These are phyloP conservation scores for Sylvietta virens DNA, from an alignment of 2,113 vertebrate genomes.

Conservation along the genomic window DNA sequence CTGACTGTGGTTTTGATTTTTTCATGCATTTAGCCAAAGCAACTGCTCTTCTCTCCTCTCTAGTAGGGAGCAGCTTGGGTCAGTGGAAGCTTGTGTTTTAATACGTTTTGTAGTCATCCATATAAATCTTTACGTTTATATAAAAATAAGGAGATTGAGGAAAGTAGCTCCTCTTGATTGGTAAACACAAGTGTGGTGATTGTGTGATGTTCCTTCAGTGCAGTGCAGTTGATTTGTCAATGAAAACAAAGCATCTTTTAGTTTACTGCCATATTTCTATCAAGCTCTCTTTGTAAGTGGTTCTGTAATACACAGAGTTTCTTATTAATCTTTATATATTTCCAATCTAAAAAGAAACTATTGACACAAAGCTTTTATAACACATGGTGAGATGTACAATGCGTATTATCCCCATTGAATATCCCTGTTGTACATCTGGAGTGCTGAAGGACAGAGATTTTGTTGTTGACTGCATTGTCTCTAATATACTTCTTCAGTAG, in stretches of 20 bases:
- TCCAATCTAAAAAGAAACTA: not conserved
- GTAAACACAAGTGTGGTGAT: not conserved
- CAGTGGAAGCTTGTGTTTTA: not conserved
- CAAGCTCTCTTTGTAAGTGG: not conserved
- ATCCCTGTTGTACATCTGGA: not conserved
- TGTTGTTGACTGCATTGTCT: not conserved
- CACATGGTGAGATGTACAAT: not conserved
- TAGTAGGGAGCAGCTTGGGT: constrained; percentile 55
- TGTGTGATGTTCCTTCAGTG: not conserved
- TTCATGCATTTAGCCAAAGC: constrained; percentile 47
- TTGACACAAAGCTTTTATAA: not conserved
- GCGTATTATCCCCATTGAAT: not conserved
- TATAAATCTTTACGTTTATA: not conserved
- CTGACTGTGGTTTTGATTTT: constrained; percentile 75
- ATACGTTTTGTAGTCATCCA: not conserved
- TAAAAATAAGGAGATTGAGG: not conserved
- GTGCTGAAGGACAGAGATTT: constrained; percentile 53
- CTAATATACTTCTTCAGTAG: not conserved
- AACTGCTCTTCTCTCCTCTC: constrained; percentile 68
- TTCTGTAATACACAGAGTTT: not conserved
- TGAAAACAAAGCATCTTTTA: not conserved
- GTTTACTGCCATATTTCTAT: not conserved
- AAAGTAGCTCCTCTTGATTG: not conserved
- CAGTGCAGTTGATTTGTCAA: not conserved
- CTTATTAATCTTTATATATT: not conserved